A percentile compares a stretch with the other conserved stretches of the same genome.
Evolutionary conservation across 2,888 invertebrate genomes (phyloP).

Genomic region (Metallyticus violacea): DNA sequence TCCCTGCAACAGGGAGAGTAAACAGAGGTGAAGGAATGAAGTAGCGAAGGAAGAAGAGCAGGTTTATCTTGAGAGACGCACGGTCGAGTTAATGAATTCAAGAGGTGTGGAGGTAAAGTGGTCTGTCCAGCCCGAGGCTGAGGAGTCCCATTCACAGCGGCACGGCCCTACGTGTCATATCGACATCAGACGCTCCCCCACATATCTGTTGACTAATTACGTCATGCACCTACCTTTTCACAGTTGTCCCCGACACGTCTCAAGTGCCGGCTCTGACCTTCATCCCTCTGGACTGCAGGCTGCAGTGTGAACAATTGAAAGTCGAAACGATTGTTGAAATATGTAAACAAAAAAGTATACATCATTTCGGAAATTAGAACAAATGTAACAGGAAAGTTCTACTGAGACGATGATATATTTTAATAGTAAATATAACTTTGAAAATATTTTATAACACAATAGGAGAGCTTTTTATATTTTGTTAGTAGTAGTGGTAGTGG

Average conservation of each 20-base stretch:
- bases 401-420: no score
- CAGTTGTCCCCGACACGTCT: not conserved
- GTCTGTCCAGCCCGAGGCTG: not conserved
- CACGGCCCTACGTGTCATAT: not conserved
- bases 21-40: not conserved
- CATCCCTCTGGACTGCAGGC: not conserved
- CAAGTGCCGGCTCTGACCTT: not conserved
- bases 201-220: not conserved
- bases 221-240: not conserved
- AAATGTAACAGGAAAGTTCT: no score
- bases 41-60: no score
- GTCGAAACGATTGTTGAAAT: no score
- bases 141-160: not conserved
- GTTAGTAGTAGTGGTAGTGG: no score
- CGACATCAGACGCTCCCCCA: not conserved
- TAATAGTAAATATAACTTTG: no score
- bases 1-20: not conserved
- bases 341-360: no score
- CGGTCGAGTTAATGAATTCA: not conserved
- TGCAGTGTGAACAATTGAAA: no score
- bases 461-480: no score
- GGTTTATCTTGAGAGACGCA: not conserved
- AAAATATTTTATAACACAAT: no score
- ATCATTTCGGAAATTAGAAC: no score
- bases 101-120: not conserved